phyloP scores from a whole-genome alignment of 1,140 invertebrate genomes.

The Trichogramma pretiosum region DNA sequence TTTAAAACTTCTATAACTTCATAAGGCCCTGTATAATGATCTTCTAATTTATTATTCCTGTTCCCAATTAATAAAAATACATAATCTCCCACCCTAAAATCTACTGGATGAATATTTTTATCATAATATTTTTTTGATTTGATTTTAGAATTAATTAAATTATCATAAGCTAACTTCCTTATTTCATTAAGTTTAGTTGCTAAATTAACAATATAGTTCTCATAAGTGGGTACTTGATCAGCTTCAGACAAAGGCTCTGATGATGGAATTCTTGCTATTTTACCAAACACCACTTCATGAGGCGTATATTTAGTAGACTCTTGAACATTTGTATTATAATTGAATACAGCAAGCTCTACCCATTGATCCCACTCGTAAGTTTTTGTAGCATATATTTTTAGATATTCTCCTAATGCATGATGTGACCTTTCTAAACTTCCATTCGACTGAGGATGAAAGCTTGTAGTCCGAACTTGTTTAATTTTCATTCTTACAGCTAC shows the following conservation, averaged over 20 bases:
- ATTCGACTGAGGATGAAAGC: slow-evolving; percentile 37
- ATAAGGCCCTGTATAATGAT: slow-evolving; percentile 6
- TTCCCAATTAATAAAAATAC: slow-evolving; percentile 10
- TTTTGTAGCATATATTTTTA: slow-evolving; percentile 22
- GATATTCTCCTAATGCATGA: slow-evolving; percentile 23
- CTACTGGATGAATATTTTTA: slow-evolving; percentile 1
- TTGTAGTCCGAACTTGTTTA: slow-evolving; percentile 28
- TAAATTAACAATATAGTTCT: too few species aligned
- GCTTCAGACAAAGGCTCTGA: slow-evolving; percentile 12
- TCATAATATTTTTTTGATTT: slow-evolving; percentile 21
- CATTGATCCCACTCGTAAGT: slow-evolving; percentile 31
- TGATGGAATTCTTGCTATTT: slow-evolving; percentile 13
- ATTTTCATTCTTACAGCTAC: slow-evolving; percentile 24
- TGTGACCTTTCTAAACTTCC: slow-evolving; percentile 35
- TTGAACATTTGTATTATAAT: slow-evolving; percentile 25
- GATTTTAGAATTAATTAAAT: slow-evolving; percentile 14
- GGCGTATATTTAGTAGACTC: slow-evolving; percentile 23
- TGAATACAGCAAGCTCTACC: slow-evolving; percentile 21
- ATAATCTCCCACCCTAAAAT: slow-evolving; percentile 2
- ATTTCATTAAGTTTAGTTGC: slow-evolving; percentile 10
- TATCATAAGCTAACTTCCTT: slow-evolving; percentile 6
- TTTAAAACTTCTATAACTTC: slow-evolving; percentile 10
- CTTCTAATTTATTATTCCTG: slow-evolving; percentile 4
- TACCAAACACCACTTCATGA: slow-evolving; percentile 15
- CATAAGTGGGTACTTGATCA: too few species aligned